Evolutionary conservation across 2,797 vertebrate genomes (phyloP), one percentile per base, ranked within the genome.

Genomic region (Periparus ater): DNA sequence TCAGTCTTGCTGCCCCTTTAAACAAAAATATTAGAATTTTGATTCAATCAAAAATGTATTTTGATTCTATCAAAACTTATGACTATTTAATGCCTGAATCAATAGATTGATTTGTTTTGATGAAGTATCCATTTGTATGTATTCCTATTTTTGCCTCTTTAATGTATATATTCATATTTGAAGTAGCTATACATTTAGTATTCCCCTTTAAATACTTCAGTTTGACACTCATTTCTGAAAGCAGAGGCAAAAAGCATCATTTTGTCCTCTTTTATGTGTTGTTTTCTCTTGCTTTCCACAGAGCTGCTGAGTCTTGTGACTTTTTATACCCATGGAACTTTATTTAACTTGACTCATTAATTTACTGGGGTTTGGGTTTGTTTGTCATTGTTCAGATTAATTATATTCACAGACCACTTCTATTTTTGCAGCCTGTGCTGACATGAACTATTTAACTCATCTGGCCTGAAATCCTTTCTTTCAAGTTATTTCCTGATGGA

Each of bases 401-500:
- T 66, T 36, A 22, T 66, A 42, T 93, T 86, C 93, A 77, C 58
- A 84, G 80, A 36, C 23, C 7, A 20, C 50, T 91, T 86, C 62
- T 84, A 26, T 58, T 92, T 93, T 93, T 94, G 50, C 27, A 62
- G 42, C 11, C 38, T 73, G 3, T 72, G 20, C 30, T 84, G 83
- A 47, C 72, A 70, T 11, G n/a, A 91, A 12, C 68, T 75, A 13
- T 74, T 90, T 93, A 60, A 74, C 54, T 93, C n/a, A 44, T 65
- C 76, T 93, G 88, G 62, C 70, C 71, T 88, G 38, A 78, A 81
- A 58, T 67, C 38, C 30, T 72, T 85, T 76, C 76, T 90, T 95
- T 75, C 8, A 62, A 60, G 60, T 70, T 81, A 34, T 51, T 94
- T 94, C 74, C 80, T 80, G 36, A 47, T 81, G 68, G 15, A 55